phyloP scores from a whole-genome alignment of 2,888 invertebrate species.

The Chrysopilus asiliformis region DNA sequence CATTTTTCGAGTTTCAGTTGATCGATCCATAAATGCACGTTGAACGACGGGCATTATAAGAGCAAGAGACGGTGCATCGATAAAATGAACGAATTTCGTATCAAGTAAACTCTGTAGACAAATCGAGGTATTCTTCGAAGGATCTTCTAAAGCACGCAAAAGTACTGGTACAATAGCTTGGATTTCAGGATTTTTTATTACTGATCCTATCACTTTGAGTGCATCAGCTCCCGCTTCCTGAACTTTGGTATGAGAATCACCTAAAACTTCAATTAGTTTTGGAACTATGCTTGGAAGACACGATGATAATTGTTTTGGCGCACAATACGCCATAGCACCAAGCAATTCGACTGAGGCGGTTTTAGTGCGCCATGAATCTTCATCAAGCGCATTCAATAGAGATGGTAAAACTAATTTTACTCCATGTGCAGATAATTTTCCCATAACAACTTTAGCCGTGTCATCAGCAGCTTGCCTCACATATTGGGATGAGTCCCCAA shows the following conservation, averaged over 20 bases:
- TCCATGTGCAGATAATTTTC: constrained; percentile 89
- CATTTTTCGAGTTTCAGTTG: constrained; percentile 97
- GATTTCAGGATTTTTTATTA: constrained; percentile 97
- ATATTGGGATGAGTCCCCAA: constrained; percentile 90
- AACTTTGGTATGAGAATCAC: constrained; percentile 94
- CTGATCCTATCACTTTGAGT: constrained; percentile 88
- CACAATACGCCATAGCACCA: constrained; percentile 98
- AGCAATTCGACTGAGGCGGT: constrained; percentile 90
- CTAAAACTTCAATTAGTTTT: constrained; percentile 88
- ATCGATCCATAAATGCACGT: constrained; percentile 92
- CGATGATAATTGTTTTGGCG: constrained; percentile 95
- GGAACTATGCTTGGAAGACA: constrained; percentile 98
- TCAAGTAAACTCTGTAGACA: constrained; percentile 89
- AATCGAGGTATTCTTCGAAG: constrained; percentile 83
- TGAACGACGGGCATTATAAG: constrained; percentile 99
- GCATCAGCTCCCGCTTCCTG: constrained; percentile 96
- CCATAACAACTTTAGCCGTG: constrained; percentile 90
- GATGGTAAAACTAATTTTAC: constrained; percentile 94
- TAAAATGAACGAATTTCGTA: constrained; percentile 97
- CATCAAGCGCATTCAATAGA: constrained; percentile 81
- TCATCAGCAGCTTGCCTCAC: constrained; percentile 95
- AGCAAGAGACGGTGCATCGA: constrained; percentile 96
- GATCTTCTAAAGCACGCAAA: constrained; percentile 86
- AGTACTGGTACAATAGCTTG: constrained; percentile 83
- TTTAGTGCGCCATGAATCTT: constrained; percentile 98